These are phyloP conservation scores for Luscinia luscinia DNA, from an alignment of 2,797 vertebrate genomes.

Conservation along the genomic window DNA sequence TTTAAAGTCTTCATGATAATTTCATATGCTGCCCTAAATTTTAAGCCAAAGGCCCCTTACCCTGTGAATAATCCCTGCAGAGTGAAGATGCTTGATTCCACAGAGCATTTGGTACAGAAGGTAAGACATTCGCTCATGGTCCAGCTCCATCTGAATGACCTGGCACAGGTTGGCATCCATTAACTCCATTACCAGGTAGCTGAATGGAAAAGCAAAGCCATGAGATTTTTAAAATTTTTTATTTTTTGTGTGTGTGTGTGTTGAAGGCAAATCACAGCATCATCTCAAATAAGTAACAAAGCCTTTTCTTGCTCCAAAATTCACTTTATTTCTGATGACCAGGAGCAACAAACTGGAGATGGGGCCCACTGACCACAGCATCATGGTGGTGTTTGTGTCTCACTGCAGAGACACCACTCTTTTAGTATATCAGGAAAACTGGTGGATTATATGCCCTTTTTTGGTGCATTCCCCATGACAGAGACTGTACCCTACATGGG, in stretches of 20 bases:
- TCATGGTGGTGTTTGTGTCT: background rate
- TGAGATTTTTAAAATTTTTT: background rate
- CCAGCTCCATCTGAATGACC: conserved; percentile 99
- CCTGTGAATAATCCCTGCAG: conserved; percentile 99
- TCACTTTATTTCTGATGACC: background rate
- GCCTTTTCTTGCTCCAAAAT: background rate
- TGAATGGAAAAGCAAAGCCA: conserved; percentile 69
- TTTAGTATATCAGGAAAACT: background rate
- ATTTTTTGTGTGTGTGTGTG: background rate
- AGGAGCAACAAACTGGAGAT: background rate
- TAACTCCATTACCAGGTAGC: conserved; percentile 98
- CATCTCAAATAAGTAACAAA: background rate
- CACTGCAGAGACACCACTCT: background rate
- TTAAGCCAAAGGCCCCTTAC: conserved; percentile 75
- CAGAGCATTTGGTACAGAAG: conserved; percentile 99
- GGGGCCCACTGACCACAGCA: background rate
- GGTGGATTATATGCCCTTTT: background rate
- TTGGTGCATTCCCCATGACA: background rate
- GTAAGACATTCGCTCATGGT: conserved; percentile 99
- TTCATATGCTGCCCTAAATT: background rate
- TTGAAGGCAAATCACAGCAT: background rate
- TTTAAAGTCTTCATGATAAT: background rate
- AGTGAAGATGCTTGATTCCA: conserved; percentile 99
- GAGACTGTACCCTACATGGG: background rate
- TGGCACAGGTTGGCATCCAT: conserved; percentile 99